Conservation (phyloP, 2,888 invertebrate genomes). For the Escarpia spicata region DNA sequence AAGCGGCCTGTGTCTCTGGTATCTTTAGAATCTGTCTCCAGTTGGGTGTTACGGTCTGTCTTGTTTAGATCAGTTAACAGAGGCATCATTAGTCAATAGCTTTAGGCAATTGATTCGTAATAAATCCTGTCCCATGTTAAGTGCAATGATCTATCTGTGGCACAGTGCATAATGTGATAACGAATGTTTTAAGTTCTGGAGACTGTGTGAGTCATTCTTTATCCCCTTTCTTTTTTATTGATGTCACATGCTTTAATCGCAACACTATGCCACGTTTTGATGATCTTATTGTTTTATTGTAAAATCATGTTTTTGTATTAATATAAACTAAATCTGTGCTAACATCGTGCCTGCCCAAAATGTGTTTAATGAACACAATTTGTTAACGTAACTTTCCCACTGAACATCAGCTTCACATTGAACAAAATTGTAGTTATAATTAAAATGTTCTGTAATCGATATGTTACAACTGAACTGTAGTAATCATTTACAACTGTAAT, state of each 20-base stretch:
- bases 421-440: too few species aligned
- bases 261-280: too few species aligned
- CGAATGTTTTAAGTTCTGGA: neutral
- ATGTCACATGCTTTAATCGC: neutral
- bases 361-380: too few species aligned
- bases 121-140: neutral
- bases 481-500: too few species aligned
- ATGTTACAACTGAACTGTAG: too few species aligned
- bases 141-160: neutral
- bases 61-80: neutral
- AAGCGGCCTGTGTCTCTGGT: neutral
- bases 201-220: neutral
- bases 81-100: neutral
- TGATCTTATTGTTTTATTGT: too few species aligned
- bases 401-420: too few species aligned
- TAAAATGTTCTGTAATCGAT: too few species aligned
- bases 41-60: neutral
- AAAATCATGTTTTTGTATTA: too few species aligned
- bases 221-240: neutral
- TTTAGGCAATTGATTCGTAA: neutral
- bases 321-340: too few species aligned
- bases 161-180: neutral
- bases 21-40: neutral
- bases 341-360: too few species aligned
- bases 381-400: too few species aligned